A percentile compares a stretch with the other conserved stretches of the same genome.
phyloP scores from a whole-genome alignment of 2,113 vertebrate genomes.

The Bos javanicus region DNA sequence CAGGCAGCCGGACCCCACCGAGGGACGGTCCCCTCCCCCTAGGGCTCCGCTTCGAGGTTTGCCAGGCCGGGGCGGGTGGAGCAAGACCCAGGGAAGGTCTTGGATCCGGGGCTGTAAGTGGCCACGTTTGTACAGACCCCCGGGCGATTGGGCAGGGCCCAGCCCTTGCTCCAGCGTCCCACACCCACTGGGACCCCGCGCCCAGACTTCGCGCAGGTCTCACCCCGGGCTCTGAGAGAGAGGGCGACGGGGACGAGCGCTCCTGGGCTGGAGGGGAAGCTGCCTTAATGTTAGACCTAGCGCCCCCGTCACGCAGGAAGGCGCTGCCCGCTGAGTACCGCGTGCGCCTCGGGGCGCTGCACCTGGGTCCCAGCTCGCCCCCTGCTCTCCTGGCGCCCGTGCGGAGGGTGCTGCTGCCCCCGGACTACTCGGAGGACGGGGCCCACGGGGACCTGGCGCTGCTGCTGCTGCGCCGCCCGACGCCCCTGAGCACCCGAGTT shows the following conservation, averaged over 20 bases:
- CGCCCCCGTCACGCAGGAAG: not conserved
- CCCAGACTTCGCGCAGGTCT: not conserved
- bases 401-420: conserved; percentile 55
- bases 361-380: not conserved
- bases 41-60: not conserved
- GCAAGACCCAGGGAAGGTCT: not conserved
- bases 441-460: conserved; percentile 71
- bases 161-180: not conserved
- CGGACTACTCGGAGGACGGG: not conserved
- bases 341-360: conserved; percentile 55
- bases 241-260: not conserved
- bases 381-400: not conserved
- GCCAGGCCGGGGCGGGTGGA: not conserved
- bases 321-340: conserved; percentile 18
- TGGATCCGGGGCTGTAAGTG: not conserved
- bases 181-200: not conserved
- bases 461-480: conserved; percentile 51
- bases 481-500: conserved; percentile 50
- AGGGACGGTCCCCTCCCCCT: not conserved
- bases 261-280: not conserved
- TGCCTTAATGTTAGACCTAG: not conserved
- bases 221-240: not conserved
- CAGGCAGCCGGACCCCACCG: no score
- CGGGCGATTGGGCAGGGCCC: not conserved
- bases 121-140: not conserved